phyloP scores from a whole-genome alignment of 2,888 invertebrate genomes.

The Machimus atricapillus region DNA sequence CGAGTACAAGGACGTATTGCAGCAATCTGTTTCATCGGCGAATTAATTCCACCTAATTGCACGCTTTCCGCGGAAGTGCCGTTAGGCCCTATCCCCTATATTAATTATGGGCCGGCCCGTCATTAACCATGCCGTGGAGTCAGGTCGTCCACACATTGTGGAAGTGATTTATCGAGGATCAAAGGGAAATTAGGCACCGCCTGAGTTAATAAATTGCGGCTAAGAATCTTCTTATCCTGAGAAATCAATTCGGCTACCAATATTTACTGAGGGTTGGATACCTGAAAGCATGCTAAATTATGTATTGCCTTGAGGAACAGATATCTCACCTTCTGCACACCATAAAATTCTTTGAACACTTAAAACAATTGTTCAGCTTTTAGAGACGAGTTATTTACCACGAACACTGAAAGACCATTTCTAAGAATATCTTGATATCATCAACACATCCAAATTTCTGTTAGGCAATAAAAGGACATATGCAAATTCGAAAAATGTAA shows the following conservation, averaged over 20 bases:
- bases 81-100: background rate
- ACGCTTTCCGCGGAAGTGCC: background rate
- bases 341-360: too few species aligned
- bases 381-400: too few species aligned
- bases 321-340: background rate
- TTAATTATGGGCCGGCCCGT: background rate
- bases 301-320: background rate
- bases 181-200: background rate
- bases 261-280: background rate
- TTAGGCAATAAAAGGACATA: too few species aligned
- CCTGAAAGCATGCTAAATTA: background rate
- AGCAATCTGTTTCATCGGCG: background rate
- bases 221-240: background rate
- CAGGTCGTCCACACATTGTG: background rate
- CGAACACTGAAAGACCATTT: too few species aligned
- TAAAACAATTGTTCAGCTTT: too few species aligned
- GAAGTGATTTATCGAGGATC: background rate
- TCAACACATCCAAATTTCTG: too few species aligned
- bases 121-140: background rate
- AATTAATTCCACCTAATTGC: slow-evolving; percentile 8
- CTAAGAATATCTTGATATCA: too few species aligned
- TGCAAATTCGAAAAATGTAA: too few species aligned
- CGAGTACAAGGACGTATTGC: background rate
- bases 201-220: background rate
- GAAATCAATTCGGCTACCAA: background rate